Evolutionary conservation across 2,113 vertebrate genomes (phyloP).

Genomic region (Isurus oxyrinchus): DNA sequence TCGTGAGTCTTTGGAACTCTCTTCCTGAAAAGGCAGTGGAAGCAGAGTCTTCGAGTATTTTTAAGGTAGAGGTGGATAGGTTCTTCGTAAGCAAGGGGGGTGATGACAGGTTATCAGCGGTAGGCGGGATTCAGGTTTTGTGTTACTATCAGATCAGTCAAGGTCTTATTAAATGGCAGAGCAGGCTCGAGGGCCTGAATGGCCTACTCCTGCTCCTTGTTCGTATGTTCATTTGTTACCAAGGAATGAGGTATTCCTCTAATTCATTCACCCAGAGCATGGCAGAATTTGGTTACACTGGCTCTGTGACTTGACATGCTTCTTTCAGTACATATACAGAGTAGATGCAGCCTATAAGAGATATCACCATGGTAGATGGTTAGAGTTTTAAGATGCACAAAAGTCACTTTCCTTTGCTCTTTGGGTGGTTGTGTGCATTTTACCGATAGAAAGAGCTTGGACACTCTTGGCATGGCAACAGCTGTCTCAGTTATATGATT

Average conservation of each 20-base stretch:
- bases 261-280: neutral
- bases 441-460: too few relatives aligned
- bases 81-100: too few relatives aligned
- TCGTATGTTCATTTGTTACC: neutral
- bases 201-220: too few relatives aligned
- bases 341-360: neutral
- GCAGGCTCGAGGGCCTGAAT: too few relatives aligned
- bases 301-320: neutral
- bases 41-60: too few relatives aligned
- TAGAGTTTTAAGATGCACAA: neutral
- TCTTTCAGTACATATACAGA: neutral
- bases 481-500: neutral
- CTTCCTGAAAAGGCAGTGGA: too few relatives aligned
- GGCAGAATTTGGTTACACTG: neutral
- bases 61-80: too few relatives aligned
- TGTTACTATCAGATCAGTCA: too few relatives aligned
- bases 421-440: neutral
- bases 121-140: too few relatives aligned
- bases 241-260: neutral
- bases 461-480: neutral
- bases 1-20: too few relatives aligned
- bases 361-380: neutral
- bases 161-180: too few relatives aligned
- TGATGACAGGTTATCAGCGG: too few relatives aligned
- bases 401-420: neutral